Conservation (phyloP, 2,113 vertebrate species). For the Pycnonotus jocosus region DNA sequence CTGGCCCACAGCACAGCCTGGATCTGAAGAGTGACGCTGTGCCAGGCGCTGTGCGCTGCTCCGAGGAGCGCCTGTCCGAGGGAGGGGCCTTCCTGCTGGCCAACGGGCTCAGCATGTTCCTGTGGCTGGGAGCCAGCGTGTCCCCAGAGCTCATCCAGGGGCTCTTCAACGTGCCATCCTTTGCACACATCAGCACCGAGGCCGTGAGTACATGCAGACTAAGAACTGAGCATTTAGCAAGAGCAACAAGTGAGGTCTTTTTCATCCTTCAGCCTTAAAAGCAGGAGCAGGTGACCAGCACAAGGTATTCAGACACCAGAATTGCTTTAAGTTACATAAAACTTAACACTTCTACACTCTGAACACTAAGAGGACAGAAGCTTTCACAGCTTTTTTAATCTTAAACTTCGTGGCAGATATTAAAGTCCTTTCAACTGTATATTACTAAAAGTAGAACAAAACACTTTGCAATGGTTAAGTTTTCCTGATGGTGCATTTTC, state of each 20-base stretch:
- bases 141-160: slow-evolving; percentile 86
- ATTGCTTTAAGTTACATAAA: background rate
- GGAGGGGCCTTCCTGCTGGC: slow-evolving; percentile 86
- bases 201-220: slow-evolving; percentile 68
- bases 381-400: background rate
- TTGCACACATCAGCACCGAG: slow-evolving; percentile 80
- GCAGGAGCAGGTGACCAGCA: background rate
- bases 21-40: slow-evolving; percentile 67
- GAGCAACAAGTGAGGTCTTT: background rate
- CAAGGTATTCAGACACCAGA: background rate
- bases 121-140: slow-evolving; percentile 86
- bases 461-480: background rate
- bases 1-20: slow-evolving; percentile 76
- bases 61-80: slow-evolving; percentile 85
- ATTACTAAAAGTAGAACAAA: background rate
- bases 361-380: background rate
- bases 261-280: background rate
- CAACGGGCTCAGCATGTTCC: slow-evolving; percentile 82
- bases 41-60: slow-evolving; percentile 82
- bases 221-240: background rate
- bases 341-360: background rate
- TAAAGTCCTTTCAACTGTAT: background rate
- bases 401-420: background rate
- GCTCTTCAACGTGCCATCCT: slow-evolving; percentile 86
- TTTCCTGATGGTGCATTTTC: background rate